Evolutionary conservation across 2,113 vertebrate genomes (phyloP).

Genomic region (Heliornis fulica): DNA sequence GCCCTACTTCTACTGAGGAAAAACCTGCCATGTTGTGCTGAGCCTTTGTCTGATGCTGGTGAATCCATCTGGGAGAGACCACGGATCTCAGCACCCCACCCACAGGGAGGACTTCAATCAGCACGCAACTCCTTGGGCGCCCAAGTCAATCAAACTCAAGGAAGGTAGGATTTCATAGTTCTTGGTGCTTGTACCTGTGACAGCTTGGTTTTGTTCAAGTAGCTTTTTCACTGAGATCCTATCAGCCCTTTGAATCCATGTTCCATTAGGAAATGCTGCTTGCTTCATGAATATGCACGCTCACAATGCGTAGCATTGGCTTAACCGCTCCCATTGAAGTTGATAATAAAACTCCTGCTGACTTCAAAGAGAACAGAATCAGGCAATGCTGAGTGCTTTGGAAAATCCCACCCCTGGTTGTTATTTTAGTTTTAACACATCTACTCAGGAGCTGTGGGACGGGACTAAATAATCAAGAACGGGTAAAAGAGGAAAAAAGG

Average conservation of each 20-base stretch:
- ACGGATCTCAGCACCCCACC: background rate
- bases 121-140: background rate
- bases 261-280: slow-evolving; percentile 10
- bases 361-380: slow-evolving; percentile 53
- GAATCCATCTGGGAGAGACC: slow-evolving; percentile 21
- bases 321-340: slow-evolving; percentile 49
- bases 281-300: slow-evolving; percentile 51
- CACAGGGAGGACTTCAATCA: slow-evolving; percentile 11
- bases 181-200: background rate
- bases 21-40: slow-evolving; percentile 39
- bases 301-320: background rate
- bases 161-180: background rate
- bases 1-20: slow-evolving; percentile 54
- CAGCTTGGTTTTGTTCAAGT: background rate
- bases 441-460: slow-evolving; percentile 1
- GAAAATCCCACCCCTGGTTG: slow-evolving; percentile 61
- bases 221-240: slow-evolving; percentile 1
- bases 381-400: slow-evolving; percentile 2
- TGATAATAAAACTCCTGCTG: slow-evolving; percentile 55
- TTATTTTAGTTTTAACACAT: slow-evolving; percentile 44
- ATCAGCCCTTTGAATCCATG: slow-evolving; percentile 31
- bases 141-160: background rate
- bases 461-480: slow-evolving; percentile 29
- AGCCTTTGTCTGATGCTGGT: background rate
- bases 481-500: background rate